These are phyloP conservation scores for Drosophila falleni DNA, from an alignment of 2,888 invertebrate species.

Conservation along the genomic window DNA sequence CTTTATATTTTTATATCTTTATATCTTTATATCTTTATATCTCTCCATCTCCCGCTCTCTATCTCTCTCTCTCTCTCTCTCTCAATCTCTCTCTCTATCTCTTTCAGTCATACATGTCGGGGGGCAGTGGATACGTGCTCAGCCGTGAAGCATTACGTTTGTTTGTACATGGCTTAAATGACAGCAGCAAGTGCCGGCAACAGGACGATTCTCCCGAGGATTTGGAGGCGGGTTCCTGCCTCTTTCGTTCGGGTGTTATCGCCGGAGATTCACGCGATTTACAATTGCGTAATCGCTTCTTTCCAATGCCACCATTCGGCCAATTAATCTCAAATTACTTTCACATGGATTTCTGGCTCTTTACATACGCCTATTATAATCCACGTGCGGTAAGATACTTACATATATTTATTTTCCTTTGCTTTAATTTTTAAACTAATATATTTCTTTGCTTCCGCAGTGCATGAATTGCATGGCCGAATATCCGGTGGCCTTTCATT, in stretches of 20 bases:
- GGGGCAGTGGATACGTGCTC: constrained; percentile 96
- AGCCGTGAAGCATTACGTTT: constrained; percentile 90
- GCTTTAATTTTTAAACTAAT: background rate
- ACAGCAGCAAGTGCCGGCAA: constrained; percentile 85
- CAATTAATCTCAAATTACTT: constrained; percentile 95
- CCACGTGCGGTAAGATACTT: constrained; percentile 88
- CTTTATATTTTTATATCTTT: too few relatives aligned
- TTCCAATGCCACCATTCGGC: constrained; percentile 95
- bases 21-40: too few relatives aligned
- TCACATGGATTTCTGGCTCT: constrained; percentile 92
- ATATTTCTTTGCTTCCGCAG: constrained; percentile 24
- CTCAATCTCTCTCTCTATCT: background rate
- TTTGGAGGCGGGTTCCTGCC: constrained; percentile 87
- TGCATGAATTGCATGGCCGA: constrained; percentile 93
- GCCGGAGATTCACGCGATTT: constrained; percentile 96
- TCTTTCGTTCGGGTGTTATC: constrained; percentile 92
- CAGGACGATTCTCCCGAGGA: constrained; percentile 86
- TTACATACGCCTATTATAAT: constrained; percentile 96
- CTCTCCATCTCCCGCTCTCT: too few relatives aligned
- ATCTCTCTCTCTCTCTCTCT: background rate
- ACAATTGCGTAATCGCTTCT: constrained; percentile 94
- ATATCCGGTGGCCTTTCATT: constrained; percentile 97
- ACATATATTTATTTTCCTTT: too few relatives aligned
- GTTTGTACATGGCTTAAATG: constrained; percentile 90
- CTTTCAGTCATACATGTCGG: constrained; percentile 92